These are phyloP conservation scores for Bos taurus DNA, from an alignment of 2,113 vertebrate species.

Conservation along the genomic window ARS-UCD2.0 NC_037348.1:43661501-43662000, in stretches of 20 bases:
- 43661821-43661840: background rate
- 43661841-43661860: background rate
- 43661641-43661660: background rate
- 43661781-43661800: background rate
- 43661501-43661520: background rate
- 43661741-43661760: background rate
- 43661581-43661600: background rate
- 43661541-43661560: background rate
- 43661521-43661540: background rate
- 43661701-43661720: background rate
- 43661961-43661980: background rate
- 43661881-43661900: background rate
- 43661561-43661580: background rate
- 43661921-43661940: background rate
- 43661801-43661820: background rate
- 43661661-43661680: background rate
- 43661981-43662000: background rate
- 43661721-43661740: slow-evolving; percentile 9
- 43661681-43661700: background rate
- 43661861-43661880: background rate
- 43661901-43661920: background rate
- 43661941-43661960: background rate
- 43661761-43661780: background rate
- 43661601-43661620: background rate
- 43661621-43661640: background rate